Conservation (phyloP, 2,797 vertebrate genomes). For the Cyprinodon diabolis region DNA sequence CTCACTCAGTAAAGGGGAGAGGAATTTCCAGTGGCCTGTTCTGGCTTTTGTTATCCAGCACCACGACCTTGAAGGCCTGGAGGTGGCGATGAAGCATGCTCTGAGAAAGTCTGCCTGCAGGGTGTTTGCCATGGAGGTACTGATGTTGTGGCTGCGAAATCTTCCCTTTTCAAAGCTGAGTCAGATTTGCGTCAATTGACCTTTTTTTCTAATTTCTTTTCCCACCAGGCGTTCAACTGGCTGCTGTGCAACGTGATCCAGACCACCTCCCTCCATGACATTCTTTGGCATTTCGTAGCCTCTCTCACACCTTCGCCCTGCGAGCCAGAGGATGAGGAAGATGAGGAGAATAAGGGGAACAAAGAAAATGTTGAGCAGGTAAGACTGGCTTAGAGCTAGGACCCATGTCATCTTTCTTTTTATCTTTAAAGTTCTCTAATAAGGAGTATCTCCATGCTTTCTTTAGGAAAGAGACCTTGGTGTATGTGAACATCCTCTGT, state of each 20-base stretch:
- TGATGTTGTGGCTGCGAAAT: neutral
- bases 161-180: neutral
- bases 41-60: conserved; percentile 98
- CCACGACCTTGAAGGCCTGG: conserved; percentile 97
- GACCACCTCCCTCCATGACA: conserved; percentile 97
- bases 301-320: conserved; percentile 94
- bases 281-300: conserved; percentile 99
- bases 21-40: conserved; percentile 99
- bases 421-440: conserved; percentile 9
- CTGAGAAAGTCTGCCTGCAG: conserved; percentile 97
- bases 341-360: conserved; percentile 96
- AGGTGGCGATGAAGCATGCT: conserved; percentile 98
- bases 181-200: neutral
- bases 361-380: conserved; percentile 96
- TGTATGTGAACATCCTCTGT: conserved; percentile 97
- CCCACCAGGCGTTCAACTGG: conserved; percentile 96
- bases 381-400: neutral
- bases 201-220: neutral
- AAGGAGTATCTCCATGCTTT: neutral
- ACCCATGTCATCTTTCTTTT: neutral
- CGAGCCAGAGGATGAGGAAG: conserved; percentile 96
- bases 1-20: conserved; percentile 97
- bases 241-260: conserved; percentile 99
- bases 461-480: conserved; percentile 93
- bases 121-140: conserved; percentile 99